Conservation (phyloP, 2,113 vertebrate genomes). For the Triplophysa tibetana region DNA sequence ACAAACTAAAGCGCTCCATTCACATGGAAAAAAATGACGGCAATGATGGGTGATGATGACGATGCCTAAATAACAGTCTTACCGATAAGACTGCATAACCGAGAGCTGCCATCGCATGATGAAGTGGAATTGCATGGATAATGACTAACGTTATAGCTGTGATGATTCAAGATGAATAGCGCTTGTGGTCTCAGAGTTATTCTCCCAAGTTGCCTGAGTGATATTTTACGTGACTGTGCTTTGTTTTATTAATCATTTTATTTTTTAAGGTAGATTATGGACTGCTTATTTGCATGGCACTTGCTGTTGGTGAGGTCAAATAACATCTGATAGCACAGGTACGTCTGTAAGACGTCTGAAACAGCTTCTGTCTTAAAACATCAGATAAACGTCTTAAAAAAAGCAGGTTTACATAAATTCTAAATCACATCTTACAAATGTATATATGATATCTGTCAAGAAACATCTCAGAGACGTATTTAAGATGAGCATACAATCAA, state of each 20-base stretch:
- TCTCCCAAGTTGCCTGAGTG: background rate
- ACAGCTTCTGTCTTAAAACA: background rate
- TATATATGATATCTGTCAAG: too few species aligned
- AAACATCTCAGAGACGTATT: too few species aligned
- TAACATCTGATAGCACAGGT: too few species aligned
- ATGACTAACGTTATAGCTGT: slow-evolving; percentile 21
- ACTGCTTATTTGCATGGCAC: background rate
- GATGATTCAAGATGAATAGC: slow-evolving; percentile 24
- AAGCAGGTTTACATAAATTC: too few species aligned
- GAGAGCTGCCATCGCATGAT: slow-evolving; percentile 12
- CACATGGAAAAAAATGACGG: slow-evolving; percentile 36
- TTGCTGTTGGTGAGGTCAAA: slow-evolving; percentile 3
- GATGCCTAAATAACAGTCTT: slow-evolving; percentile 11
- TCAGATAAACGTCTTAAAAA: too few species aligned
- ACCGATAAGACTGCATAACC: background rate
- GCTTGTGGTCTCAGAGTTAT: background rate
- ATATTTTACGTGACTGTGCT: background rate
- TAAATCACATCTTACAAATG: too few species aligned
- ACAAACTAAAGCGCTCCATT: slow-evolving; percentile 35
- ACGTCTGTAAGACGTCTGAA: background rate
- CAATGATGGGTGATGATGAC: slow-evolving; percentile 14
- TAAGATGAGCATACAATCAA: too few species aligned
- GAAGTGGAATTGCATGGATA: slow-evolving; percentile 20
- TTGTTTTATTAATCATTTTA: slow-evolving; percentile 8
- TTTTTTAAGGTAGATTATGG: background rate